phyloP scores from a whole-genome alignment of 1,140 invertebrate species.

The Drosophila mauritiana region DNA sequence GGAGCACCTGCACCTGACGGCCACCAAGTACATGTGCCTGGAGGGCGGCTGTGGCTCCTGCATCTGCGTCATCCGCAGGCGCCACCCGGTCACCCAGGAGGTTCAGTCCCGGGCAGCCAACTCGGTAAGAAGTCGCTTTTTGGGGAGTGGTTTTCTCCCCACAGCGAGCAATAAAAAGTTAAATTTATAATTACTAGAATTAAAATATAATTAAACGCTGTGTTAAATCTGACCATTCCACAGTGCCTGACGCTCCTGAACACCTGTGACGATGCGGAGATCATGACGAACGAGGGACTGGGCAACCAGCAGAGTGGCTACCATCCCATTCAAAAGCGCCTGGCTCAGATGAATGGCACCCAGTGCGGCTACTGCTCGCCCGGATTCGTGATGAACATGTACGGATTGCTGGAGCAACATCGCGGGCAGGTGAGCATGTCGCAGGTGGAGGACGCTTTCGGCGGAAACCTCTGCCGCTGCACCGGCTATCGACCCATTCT shows the following conservation, averaged over 20 bases:
- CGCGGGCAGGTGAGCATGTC: slow-evolving; percentile 87
- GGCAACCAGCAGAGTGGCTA: slow-evolving; percentile 89
- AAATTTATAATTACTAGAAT: too few relatives aligned
- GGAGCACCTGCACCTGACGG: slow-evolving; percentile 88
- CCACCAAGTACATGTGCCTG: slow-evolving; percentile 92
- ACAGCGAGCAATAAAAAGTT: too few relatives aligned
- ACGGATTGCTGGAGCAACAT: slow-evolving; percentile 87
- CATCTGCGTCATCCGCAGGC: slow-evolving; percentile 87
- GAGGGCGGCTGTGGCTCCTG: slow-evolving; percentile 94
- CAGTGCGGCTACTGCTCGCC: slow-evolving; percentile 94
- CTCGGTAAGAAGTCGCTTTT: slow-evolving; percentile 87
- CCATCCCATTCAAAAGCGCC: slow-evolving; percentile 88
- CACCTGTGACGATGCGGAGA: slow-evolving; percentile 90
- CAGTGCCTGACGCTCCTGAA: slow-evolving; percentile 90
- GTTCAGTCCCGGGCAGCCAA: slow-evolving; percentile 88
- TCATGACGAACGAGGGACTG: slow-evolving; percentile 92
- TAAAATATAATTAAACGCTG: neutral
- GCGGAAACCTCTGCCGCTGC: slow-evolving; percentile 94
- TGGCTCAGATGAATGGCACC: slow-evolving; percentile 90
- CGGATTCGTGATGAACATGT: slow-evolving; percentile 94
- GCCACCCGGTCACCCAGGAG: slow-evolving; percentile 86
- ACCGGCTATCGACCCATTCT: slow-evolving; percentile 95
- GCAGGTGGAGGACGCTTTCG: slow-evolving; percentile 91
- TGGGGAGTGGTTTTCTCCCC: neutral
- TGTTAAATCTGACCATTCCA: neutral